phyloP scores from a whole-genome alignment of 2,113 vertebrate genomes.

The Microtus oregoni region DNA sequence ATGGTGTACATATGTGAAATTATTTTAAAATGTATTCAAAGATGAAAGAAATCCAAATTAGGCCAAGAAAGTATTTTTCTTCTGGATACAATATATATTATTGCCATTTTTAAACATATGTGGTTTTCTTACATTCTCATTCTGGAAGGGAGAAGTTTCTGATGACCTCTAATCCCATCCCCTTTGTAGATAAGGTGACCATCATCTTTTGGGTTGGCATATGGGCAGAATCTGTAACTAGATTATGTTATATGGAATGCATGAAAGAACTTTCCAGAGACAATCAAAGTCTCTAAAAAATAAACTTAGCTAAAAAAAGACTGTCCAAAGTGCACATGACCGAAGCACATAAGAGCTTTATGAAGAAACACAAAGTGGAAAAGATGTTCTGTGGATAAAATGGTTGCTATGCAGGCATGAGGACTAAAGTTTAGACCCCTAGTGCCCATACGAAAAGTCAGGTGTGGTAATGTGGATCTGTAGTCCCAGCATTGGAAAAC shows the following conservation, averaged over 20 bases:
- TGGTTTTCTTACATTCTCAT: neutral
- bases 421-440: neutral
- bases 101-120: constrained; percentile 27
- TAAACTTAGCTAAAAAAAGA: neutral
- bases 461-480: neutral
- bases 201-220: neutral
- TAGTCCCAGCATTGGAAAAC: neutral
- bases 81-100: neutral
- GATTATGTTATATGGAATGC: neutral
- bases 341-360: neutral
- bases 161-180: neutral
- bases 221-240: neutral
- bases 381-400: neutral
- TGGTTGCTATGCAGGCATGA: neutral
- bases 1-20: neutral
- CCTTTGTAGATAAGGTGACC: neutral
- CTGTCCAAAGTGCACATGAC: neutral
- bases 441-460: too few relatives aligned
- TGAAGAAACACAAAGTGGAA: neutral
- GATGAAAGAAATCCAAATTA: neutral
- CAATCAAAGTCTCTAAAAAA: neutral
- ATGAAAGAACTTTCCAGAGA: neutral
- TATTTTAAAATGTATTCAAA: neutral
- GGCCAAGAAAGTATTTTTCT: constrained; percentile 17
- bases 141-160: neutral